A percentile compares a stretch with the other conserved stretches of the same genome.
Conservation (phyloP, 2,797 vertebrate species). For the Austrolebias charrua region DNA sequence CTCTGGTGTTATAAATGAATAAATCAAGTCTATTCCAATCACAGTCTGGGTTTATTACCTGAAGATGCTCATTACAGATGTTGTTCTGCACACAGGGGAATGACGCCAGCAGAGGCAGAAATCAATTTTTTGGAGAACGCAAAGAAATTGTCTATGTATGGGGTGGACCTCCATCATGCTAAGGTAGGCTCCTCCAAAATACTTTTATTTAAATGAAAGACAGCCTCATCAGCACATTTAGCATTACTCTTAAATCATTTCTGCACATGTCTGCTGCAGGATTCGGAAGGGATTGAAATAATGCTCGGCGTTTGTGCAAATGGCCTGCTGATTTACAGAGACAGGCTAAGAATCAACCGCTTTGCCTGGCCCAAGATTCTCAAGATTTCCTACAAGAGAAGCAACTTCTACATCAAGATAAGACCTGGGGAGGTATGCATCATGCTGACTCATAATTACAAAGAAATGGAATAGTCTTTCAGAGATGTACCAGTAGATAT, state of each 20-base stretch:
- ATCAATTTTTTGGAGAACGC: slow-evolving; percentile 98
- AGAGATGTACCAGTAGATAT: background rate
- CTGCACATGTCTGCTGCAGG: slow-evolving; percentile 70
- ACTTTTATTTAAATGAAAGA: background rate
- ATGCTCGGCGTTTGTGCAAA: slow-evolving; percentile 98
- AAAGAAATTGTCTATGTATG: slow-evolving; percentile 99
- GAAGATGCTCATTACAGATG: slow-evolving; percentile 29
- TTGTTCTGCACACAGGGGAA: slow-evolving; percentile 85
- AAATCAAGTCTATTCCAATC: slow-evolving; percentile 27
- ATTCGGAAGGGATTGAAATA: slow-evolving; percentile 98
- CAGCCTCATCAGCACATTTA: background rate
- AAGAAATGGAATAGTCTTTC: background rate
- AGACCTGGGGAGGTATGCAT: slow-evolving; percentile 91
- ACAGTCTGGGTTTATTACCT: slow-evolving; percentile 33
- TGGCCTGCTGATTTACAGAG: slow-evolving; percentile 95
- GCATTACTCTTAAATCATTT: slow-evolving; percentile 4
- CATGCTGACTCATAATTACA: background rate
- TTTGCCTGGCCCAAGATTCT: slow-evolving; percentile 99
- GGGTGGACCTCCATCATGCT: slow-evolving; percentile 96
- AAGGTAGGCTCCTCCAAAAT: slow-evolving; percentile 79
- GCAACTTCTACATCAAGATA: slow-evolving; percentile 99
- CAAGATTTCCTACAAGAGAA: slow-evolving; percentile 98
- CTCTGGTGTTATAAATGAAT: slow-evolving; percentile 25
- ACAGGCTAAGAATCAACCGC: slow-evolving; percentile 95
- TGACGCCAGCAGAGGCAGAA: slow-evolving; percentile 97